phyloP scores from a whole-genome alignment of 2,888 invertebrate species.

The Ctena decussata region DNA sequence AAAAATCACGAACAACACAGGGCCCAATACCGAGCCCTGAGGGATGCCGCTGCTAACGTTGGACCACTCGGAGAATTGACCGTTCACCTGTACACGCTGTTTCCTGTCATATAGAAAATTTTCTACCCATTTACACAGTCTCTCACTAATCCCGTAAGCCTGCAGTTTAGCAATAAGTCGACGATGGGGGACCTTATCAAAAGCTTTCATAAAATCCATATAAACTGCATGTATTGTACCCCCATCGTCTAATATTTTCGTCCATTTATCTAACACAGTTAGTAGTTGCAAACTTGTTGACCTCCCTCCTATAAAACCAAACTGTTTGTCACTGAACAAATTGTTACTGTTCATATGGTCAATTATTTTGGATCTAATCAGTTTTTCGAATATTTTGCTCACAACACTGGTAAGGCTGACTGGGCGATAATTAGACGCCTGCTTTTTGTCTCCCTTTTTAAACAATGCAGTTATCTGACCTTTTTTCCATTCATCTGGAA shows the following conservation, averaged over 20 bases:
- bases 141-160: constrained; percentile 11
- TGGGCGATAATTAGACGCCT: constrained; percentile 25
- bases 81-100: constrained; percentile 12
- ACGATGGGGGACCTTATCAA: constrained; percentile 14
- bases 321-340: constrained; percentile 37
- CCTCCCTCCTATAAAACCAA: constrained; percentile 25
- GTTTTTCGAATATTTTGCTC: constrained; percentile 23
- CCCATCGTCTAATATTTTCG: neutral
- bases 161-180: constrained; percentile 7
- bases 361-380: constrained; percentile 14
- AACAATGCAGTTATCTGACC: constrained; percentile 5
- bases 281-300: constrained; percentile 33
- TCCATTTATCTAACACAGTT: constrained; percentile 8
- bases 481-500: constrained; percentile 7
- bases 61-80: neutral
- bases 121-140: neutral
- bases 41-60: neutral
- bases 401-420: constrained; percentile 24
- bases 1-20: too few species aligned
- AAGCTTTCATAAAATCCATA: constrained; percentile 9
- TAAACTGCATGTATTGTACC: neutral
- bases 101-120: constrained; percentile 15
- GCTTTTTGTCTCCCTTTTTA: constrained; percentile 37
- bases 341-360: constrained; percentile 24
- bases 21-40: too few species aligned